These are phyloP conservation scores for Euphydryas editha DNA, from an alignment of 2,888 invertebrate genomes.

Conservation along the genomic window DNA sequence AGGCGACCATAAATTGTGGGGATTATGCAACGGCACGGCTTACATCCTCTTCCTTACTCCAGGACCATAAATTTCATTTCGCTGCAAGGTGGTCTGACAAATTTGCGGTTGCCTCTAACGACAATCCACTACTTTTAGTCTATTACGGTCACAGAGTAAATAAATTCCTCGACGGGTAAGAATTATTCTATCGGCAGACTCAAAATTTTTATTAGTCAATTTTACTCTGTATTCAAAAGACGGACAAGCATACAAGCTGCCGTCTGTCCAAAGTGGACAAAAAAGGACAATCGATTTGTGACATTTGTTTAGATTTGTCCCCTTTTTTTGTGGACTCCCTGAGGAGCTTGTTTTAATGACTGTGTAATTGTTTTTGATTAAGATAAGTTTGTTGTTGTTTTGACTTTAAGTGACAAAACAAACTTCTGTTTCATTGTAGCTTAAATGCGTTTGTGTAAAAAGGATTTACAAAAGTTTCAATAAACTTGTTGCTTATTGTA, in stretches of 20 bases:
- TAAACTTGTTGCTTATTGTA: background rate
- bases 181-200: slow-evolving; percentile 30
- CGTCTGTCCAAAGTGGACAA: slow-evolving; percentile 46
- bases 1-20: slow-evolving; percentile 74
- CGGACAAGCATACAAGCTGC: slow-evolving; percentile 39
- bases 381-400: slow-evolving; percentile 60
- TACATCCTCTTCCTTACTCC: slow-evolving; percentile 76
- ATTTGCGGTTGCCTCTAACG: slow-evolving; percentile 74
- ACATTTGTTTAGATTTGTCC: slow-evolving; percentile 48
- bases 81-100: slow-evolving; percentile 83
- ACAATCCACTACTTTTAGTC: slow-evolving; percentile 48
- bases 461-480: slow-evolving; percentile 22
- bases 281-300: slow-evolving; percentile 55
- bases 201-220: slow-evolving; percentile 10
- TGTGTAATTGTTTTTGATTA: slow-evolving; percentile 66
- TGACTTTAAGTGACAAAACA: slow-evolving; percentile 41
- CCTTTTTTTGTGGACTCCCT: slow-evolving; percentile 51
- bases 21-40: slow-evolving; percentile 81
- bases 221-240: slow-evolving; percentile 48
- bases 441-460: slow-evolving; percentile 28
- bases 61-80: slow-evolving; percentile 78
- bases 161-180: slow-evolving; percentile 19
- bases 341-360: slow-evolving; percentile 59
- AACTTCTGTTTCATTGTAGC: slow-evolving; percentile 25
- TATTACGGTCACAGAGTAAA: slow-evolving; percentile 45